A percentile compares a stretch with the other conserved stretches of the same genome.
phyloP scores from a whole-genome alignment of 2,797 vertebrate genomes.

The Centropyge bicolor region DNA sequence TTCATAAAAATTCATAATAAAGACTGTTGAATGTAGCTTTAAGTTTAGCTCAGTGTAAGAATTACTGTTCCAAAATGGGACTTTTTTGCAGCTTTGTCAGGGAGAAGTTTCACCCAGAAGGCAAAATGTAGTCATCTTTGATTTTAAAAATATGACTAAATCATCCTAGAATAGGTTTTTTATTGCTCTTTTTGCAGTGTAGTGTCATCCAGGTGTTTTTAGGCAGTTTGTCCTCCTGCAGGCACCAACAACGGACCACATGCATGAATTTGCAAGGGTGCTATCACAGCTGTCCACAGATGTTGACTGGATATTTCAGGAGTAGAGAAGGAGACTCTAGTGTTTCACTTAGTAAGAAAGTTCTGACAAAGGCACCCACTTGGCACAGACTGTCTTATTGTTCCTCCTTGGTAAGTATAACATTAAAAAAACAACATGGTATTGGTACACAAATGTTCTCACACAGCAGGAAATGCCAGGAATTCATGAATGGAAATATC shows the following conservation, averaged over 20 bases:
- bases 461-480: slow-evolving; percentile 44
- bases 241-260: slow-evolving; percentile 16
- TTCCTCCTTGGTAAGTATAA: slow-evolving; percentile 57
- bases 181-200: slow-evolving; percentile 57
- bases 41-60: neutral
- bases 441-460: slow-evolving; percentile 23
- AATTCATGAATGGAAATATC: slow-evolving; percentile 60
- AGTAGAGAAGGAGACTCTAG: neutral
- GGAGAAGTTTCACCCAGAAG: neutral
- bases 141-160: slow-evolving; percentile 5
- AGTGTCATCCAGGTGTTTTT: slow-evolving; percentile 25
- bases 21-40: neutral
- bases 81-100: neutral
- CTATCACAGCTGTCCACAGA: slow-evolving; percentile 37
- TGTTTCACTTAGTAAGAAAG: slow-evolving; percentile 26
- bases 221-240: slow-evolving; percentile 19
- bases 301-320: slow-evolving; percentile 12
- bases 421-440: neutral
- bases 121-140: neutral
- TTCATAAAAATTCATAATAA: neutral
- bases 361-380: slow-evolving; percentile 35
- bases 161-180: neutral
- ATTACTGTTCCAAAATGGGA: slow-evolving; percentile 2
- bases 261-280: slow-evolving; percentile 48
- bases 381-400: slow-evolving; percentile 12